Evolutionary conservation across 2,888 invertebrate genomes (phyloP), one percentile per base, ranked within the genome.

Genomic region (Shargacucullia verbasci): DNA sequence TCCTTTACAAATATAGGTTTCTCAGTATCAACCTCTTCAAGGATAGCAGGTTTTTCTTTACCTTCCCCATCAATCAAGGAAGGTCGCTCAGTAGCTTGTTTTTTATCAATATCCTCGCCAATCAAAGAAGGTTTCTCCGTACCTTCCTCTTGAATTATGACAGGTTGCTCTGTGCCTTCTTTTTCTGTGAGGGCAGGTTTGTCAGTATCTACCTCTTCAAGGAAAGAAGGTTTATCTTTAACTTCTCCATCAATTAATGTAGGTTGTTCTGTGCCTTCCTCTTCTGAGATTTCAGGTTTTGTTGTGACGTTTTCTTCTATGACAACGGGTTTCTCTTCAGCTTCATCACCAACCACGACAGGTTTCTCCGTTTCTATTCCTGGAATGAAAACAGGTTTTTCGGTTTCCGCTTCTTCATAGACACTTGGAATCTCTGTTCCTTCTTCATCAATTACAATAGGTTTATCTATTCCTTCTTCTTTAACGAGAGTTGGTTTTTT

Each of bases 11-110:
- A 25, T 10, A 25, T 11, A 29, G 53, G 40, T 35, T 41, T 11
- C 25, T 62, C 57, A 15, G 72, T 59, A n/a, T 34, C 35, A 7
- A 48, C 38, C 2, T 9, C 31, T 37, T 59, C 55, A 43, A 20
- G 13, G 8, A 33, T 31, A 25, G 31, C 6, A 3, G 64, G 49
- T 41, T 48, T 40, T 14, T 34, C 54, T 31, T 48, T 50, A 10
- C 31, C 11, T 31, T 54, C 39, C 5, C 40, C 35, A 39, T 69
- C 53, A 25, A 15, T 50, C n/a, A 57, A 29, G 5, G 25, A 9
- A 14, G 67, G 54, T 35, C 39, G 62, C 2, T 50, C 48, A 12
- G n/a, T 37, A n/a, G 34, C 41, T 35, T 25, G 29, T 34, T 47
- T 13, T 2, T 59, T 11, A 41, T 37, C 2, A 9, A 37, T 11